phyloP scores from a whole-genome alignment of 1,140 invertebrate genomes.

The Hesperophylax magnus region DNA sequence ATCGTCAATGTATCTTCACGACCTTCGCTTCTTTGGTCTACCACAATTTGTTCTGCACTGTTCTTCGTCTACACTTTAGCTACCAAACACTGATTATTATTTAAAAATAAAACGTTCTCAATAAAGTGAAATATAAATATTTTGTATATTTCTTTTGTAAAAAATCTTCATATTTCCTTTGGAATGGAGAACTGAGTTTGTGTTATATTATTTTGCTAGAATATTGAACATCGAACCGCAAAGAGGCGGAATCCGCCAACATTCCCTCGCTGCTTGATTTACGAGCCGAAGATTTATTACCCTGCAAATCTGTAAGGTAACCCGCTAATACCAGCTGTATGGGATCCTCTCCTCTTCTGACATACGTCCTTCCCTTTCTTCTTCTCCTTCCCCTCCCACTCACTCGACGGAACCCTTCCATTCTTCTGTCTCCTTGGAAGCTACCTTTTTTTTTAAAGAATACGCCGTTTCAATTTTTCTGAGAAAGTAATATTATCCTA shows the following conservation, averaged over 20 bases:
- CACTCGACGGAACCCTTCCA: constrained; percentile 27
- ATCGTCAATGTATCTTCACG: too few relatives aligned
- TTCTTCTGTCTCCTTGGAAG: constrained; percentile 34
- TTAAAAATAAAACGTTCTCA: too few relatives aligned
- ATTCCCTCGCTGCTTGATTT: constrained; percentile 29
- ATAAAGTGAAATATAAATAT: too few relatives aligned
- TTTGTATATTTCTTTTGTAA: too few relatives aligned
- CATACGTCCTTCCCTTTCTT: constrained; percentile 28
- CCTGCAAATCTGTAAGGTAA: constrained; percentile 39
- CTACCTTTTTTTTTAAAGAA: constrained; percentile 18
- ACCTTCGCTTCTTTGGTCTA: too few relatives aligned
- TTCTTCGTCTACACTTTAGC: too few relatives aligned
- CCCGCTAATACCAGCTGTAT: constrained; percentile 30
- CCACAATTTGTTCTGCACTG: too few relatives aligned
- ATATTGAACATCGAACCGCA: constrained; percentile 5
- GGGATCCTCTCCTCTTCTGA: constrained; percentile 5
- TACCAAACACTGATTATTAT: too few relatives aligned
- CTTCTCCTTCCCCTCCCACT: background rate
- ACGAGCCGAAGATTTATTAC: constrained; percentile 38
- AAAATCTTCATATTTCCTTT: too few relatives aligned
- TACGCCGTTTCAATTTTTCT: too few relatives aligned
- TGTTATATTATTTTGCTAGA: constrained; percentile 8
- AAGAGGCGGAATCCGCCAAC: constrained; percentile 27
- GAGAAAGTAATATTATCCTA: too few relatives aligned
- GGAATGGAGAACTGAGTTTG: background rate